A percentile compares a stretch with the other conserved stretches of the same genome.
Conservation (phyloP, 2,888 invertebrate genomes). For the Plemyria rubiginata region DNA sequence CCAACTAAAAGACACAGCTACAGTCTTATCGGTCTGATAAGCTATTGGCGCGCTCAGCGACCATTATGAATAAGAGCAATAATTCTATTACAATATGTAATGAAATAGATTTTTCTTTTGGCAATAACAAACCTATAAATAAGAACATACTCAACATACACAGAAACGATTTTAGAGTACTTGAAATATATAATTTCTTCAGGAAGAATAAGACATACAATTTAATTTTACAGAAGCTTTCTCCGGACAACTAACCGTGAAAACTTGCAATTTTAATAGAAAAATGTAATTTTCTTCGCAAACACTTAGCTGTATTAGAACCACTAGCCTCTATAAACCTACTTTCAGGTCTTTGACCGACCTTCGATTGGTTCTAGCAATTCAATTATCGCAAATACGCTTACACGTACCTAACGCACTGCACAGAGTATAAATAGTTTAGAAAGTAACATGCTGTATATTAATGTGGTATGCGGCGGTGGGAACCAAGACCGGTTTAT, state of each 20-base stretch:
- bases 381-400: slow-evolving; percentile 12
- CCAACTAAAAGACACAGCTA: too few species aligned
- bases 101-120: too few species aligned
- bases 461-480: slow-evolving; percentile 27
- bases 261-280: not conserved
- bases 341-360: slow-evolving; percentile 22
- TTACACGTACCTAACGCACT: slow-evolving; percentile 6
- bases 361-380: slow-evolving; percentile 25
- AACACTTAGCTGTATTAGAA: not conserved
- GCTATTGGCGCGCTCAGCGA: too few species aligned
- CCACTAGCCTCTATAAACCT: slow-evolving; percentile 22
- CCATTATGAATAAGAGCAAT: too few species aligned
- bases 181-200: too few species aligned
- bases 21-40: too few species aligned
- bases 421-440: slow-evolving; percentile 36
- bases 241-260: not conserved
- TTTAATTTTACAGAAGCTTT: not conserved
- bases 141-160: too few species aligned
- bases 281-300: slow-evolving; percentile 7
- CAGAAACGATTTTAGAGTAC: not conserved
- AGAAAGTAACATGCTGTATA: slow-evolving; percentile 39
- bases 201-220: not conserved
- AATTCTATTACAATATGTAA: too few species aligned
- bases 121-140: too few species aligned
- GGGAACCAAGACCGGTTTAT: slow-evolving; percentile 27